Conservation (phyloP, 2,113 vertebrate species). For the Trematomus loennbergii region DNA sequence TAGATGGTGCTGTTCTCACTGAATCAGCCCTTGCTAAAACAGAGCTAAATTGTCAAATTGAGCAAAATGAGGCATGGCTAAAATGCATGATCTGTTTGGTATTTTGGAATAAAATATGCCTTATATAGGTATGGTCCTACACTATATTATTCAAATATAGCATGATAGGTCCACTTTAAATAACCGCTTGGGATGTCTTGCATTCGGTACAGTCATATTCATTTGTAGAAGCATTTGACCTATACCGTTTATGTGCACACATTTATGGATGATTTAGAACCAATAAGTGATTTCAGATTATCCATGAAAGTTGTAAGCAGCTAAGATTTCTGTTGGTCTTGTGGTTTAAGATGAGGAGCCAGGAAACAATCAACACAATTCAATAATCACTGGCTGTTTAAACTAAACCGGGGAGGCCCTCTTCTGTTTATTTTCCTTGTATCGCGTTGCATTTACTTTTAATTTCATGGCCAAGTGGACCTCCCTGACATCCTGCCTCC, state of each 20-base stretch:
- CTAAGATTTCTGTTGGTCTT: slow-evolving; percentile 15
- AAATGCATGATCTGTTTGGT: too few relatives aligned
- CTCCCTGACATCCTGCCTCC: slow-evolving; percentile 70
- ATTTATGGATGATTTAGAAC: background rate
- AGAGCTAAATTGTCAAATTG: too few relatives aligned
- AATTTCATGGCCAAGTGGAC: slow-evolving; percentile 77
- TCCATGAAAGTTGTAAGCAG: background rate
- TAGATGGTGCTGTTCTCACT: too few relatives aligned
- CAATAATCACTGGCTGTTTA: slow-evolving; percentile 73
- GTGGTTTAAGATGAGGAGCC: slow-evolving; percentile 42
- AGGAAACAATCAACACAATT: slow-evolving; percentile 76
- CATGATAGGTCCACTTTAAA: too few relatives aligned
- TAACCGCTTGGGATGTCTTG: too few relatives aligned
- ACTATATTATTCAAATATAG: too few relatives aligned
- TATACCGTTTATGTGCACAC: too few relatives aligned
- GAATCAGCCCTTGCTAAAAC: too few relatives aligned
- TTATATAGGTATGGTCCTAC: too few relatives aligned
- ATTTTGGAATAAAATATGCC: too few relatives aligned
- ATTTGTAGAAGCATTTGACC: background rate
- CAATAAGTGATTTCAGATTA: background rate
- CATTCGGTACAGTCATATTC: background rate
- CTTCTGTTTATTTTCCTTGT: slow-evolving; percentile 74
- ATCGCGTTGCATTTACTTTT: slow-evolving; percentile 75
- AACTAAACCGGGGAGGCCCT: slow-evolving; percentile 57
- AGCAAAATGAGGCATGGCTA: too few relatives aligned